Conservation (phyloP, 1,140 invertebrate genomes). For the Hestina assimilis region DNA sequence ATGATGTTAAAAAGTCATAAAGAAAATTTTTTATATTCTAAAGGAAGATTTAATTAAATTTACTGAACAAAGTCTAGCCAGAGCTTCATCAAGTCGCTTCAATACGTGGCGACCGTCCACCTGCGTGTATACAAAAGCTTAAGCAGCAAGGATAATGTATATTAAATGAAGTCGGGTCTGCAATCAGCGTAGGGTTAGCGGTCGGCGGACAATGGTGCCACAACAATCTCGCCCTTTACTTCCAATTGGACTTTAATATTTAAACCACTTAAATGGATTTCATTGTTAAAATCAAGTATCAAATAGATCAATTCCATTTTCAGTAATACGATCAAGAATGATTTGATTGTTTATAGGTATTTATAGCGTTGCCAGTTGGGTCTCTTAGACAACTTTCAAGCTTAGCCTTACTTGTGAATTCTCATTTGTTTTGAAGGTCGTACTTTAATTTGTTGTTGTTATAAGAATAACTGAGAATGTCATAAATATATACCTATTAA, state of each 20-base stretch:
- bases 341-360: constrained; percentile 35
- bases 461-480: neutral
- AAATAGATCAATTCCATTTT: constrained; percentile 44
- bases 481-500: too few relatives aligned
- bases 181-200: constrained; percentile 63
- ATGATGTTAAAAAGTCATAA: too few relatives aligned
- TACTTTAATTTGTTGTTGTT: constrained; percentile 14
- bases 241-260: constrained; percentile 75
- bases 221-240: constrained; percentile 75
- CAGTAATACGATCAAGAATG: constrained; percentile 17
- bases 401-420: constrained; percentile 41
- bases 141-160: constrained; percentile 57
- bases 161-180: constrained; percentile 70
- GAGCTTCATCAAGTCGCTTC: constrained; percentile 8
- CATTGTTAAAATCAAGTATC: constrained; percentile 52
- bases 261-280: constrained; percentile 75
- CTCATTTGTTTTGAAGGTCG: constrained; percentile 32
- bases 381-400: constrained; percentile 44
- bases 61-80: neutral
- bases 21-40: too few relatives aligned
- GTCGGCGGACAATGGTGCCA: constrained; percentile 68
- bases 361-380: constrained; percentile 24
- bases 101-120: constrained; percentile 24
- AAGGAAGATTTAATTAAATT: neutral
- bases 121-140: constrained; percentile 40